Base-by-base conservation (phyloP, 2,888 invertebrate species). In the Diadegma fenestrale region DNA sequence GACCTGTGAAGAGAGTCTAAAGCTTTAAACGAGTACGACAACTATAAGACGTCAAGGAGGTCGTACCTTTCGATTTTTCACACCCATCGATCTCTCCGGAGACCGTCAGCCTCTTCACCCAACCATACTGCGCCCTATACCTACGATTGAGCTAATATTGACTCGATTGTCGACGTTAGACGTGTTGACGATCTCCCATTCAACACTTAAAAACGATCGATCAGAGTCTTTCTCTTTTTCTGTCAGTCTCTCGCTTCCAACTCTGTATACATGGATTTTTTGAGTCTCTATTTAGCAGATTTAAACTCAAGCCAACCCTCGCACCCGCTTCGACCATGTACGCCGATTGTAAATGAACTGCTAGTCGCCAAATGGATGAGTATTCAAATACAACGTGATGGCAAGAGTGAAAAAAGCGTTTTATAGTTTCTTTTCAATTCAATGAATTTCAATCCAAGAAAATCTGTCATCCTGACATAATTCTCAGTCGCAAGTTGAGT, bases 91-190 rank as follows among this genome's bases (percentile, higher is more conserved):
- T 68, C 68, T 86, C 87, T 89, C 75, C 81, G 85, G 78, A 71
- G 84, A 79, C 64, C 6, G 69, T 68, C 51, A 33, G 58, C n/a
- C 5, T 66, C 61, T 30, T 86, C 72, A 73, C 71, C 82, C 75
- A 68, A 79, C 69, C 80, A 80, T 79, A 86, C 85, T 82, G 72
- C 37, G 17, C 78, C 88, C 83, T 86, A 85, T 78, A 87, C 82
- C 81, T 87, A 83, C 85, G 83, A 89, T n/a, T n/a, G 88, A 89
- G 85, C 86, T 89, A 91, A 92, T 90, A 91, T 91, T 92, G 91
- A 90, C 88, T 77, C 88, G 80, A 84, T 69, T 85, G 87, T 86
- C 22, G 72, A 86, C 80, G 80, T 87, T 86, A 72, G 85, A 87
- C 85, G 81, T 41, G 54, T 82, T 86, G 89, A 88, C 87, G 89